Conservation (phyloP, 2,113 vertebrate species). For the Hemibagrus wyckioides region DNA sequence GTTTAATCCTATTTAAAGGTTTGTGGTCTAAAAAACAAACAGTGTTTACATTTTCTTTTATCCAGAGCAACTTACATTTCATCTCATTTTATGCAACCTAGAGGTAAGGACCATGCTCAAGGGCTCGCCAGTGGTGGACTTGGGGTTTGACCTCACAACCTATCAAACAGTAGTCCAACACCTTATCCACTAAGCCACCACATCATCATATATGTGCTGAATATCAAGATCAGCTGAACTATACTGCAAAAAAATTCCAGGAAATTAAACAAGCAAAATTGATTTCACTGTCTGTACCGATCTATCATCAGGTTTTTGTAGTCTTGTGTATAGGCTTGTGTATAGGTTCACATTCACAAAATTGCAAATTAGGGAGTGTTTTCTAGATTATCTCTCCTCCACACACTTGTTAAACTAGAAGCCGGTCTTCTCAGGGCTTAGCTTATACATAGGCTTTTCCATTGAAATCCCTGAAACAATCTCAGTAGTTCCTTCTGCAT, state of each 20-base stretch:
- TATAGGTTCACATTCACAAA: not conserved
- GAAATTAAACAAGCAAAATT: not conserved
- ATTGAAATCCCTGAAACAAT: not conserved
- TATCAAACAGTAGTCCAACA: no score
- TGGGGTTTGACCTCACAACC: no score
- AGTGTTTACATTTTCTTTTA: not conserved
- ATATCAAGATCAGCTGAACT: not conserved
- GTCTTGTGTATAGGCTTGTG: no score
- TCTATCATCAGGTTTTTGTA: no score
- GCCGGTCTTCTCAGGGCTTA: not conserved
- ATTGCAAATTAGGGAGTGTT: not conserved
- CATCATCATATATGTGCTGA: no score
- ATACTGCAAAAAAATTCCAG: not conserved
- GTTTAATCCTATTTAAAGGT: not conserved
- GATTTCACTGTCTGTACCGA: no score
- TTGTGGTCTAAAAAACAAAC: not conserved
- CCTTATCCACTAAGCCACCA: no score
- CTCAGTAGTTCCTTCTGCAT: constrained; percentile 28
- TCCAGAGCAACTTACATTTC: no score
- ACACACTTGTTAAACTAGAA: not conserved
- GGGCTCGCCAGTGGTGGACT: no score
- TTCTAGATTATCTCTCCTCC: not conserved
- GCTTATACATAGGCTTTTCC: not conserved
- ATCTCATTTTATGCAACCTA: no score
- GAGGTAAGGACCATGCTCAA: no score